Base-by-base conservation (phyloP, 2,113 vertebrate genomes). In the Thinocorus orbignyianus region DNA sequence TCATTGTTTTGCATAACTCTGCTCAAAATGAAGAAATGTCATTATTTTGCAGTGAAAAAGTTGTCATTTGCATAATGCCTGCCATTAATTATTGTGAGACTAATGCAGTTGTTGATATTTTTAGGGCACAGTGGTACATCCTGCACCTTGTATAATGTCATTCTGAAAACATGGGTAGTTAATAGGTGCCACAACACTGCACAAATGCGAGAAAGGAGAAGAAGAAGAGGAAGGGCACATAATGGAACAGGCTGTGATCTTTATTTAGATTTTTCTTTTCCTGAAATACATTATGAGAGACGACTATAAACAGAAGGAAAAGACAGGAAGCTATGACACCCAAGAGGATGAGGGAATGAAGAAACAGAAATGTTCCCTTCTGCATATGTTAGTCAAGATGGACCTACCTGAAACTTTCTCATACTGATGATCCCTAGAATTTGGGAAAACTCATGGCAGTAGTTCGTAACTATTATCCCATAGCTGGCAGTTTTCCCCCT, bases 11-110 rank as follows among this genome's bases (percentile, higher is more conserved):
- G 98, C 98, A 98, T 98, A 98, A 98, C 97, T 98, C 97, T 96
- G 98, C 97, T 98, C 98, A 98, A 98, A 98, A 98, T 98, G 98
- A 98, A 98, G 98, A 98, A 98, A 98, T 98, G 98, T 98, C 98
- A 98, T 98, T 98, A 98, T 98, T 98, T 98, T 98, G 97, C 97
- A 97, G 98, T 92, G 98, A 98, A 98, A 98, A 98, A 98, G 97
- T 98, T 98, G 98, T 98, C 98, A 98, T 98, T 98, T 98, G 98
- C 98, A 98, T 98, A 98, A 98, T 98, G 98, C 98, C 98, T 98
- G 97, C 97, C 98, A 98, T 98, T 98, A 98, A 98, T 98, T 98
- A 98, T 98, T 97, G 97, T 97, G 98, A 98, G 97, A 98, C 98
- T 98, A 98, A 98, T 98, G 98, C 97, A 97, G 98, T 98, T 98